Evolutionary conservation across 2,797 vertebrate species (phyloP).

Genomic region (Synanceia verrucosa): DNA sequence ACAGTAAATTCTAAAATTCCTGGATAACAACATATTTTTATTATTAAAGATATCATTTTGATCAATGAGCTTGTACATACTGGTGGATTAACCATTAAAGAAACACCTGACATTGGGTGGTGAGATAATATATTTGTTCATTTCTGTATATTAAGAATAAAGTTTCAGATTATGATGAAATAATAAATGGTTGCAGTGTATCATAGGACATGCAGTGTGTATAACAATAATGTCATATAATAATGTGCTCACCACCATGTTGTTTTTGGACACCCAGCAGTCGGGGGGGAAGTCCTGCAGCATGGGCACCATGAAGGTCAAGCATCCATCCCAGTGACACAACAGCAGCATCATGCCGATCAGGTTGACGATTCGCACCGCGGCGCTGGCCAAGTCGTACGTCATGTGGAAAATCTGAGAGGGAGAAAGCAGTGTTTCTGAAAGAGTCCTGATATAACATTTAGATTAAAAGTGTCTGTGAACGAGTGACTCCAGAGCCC

Average conservation of each 20-base stretch:
- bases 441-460: too few species aligned
- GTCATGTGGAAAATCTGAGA: conserved; percentile 96
- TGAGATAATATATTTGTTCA: too few species aligned
- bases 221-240: too few species aligned
- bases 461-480: too few species aligned
- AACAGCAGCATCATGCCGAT: conserved; percentile 97
- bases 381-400: conserved; percentile 94
- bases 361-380: conserved; percentile 93
- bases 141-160: too few species aligned
- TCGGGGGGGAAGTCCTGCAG: conserved; percentile 94
- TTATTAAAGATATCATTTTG: too few species aligned
- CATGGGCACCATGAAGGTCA: conserved; percentile 97
- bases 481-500: too few species aligned
- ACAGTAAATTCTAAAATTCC: too few species aligned
- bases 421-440: neutral
- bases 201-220: neutral
- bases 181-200: neutral
- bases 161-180: neutral
- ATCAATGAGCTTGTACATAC: too few species aligned
- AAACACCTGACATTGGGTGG: too few species aligned
- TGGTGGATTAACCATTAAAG: too few species aligned
- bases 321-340: conserved; percentile 96
- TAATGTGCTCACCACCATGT: conserved; percentile 90
- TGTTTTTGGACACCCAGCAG: conserved; percentile 95
- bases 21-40: too few species aligned